Conservation (phyloP, 2,888 invertebrate genomes). For the Papilio gigon region DNA sequence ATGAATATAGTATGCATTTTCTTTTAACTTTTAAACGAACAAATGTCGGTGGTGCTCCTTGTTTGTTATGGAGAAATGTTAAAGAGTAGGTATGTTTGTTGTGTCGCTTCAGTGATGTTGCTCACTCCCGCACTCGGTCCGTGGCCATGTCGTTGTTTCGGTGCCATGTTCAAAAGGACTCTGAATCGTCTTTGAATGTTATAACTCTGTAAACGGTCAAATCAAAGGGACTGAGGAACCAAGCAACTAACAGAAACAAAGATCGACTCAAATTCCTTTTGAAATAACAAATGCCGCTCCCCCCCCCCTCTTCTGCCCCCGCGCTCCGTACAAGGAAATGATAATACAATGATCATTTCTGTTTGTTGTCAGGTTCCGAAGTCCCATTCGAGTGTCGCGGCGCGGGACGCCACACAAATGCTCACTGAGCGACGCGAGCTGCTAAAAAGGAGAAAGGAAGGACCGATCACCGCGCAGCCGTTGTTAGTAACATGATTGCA, state of each 20-base stretch:
- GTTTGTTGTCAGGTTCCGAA: slow-evolving; percentile 84
- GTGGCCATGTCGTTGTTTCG: slow-evolving; percentile 44
- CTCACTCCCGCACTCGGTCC: no score
- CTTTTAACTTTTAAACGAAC: no score
- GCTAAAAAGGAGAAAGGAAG: slow-evolving; percentile 41
- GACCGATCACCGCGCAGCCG: slow-evolving; percentile 46
- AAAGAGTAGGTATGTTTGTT: no score
- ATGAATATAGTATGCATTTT: no score
- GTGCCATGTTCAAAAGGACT: slow-evolving; percentile 80
- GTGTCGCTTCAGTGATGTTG: no score
- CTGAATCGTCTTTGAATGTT: slow-evolving; percentile 80
- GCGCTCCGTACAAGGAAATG: slow-evolving; percentile 65
- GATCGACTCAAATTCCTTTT: slow-evolving; percentile 83
- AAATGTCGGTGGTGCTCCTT: no score
- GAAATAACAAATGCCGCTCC: slow-evolving; percentile 61
- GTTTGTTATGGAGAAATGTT: no score
- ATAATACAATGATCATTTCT: slow-evolving; percentile 81
- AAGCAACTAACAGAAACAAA: slow-evolving; percentile 81
- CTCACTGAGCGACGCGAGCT: slow-evolving; percentile 55
- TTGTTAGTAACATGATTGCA: slow-evolving; percentile 61
- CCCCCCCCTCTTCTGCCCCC: slow-evolving; percentile 43
- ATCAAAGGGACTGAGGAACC: slow-evolving; percentile 78
- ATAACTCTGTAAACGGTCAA: slow-evolving; percentile 53
- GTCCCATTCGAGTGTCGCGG: slow-evolving; percentile 73
- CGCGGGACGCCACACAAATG: slow-evolving; percentile 63